Evolutionary conservation across 2,797 vertebrate species (phyloP), one percentile per base, ranked within the genome.

Genomic region (Halcyon smyrnensis): DNA sequence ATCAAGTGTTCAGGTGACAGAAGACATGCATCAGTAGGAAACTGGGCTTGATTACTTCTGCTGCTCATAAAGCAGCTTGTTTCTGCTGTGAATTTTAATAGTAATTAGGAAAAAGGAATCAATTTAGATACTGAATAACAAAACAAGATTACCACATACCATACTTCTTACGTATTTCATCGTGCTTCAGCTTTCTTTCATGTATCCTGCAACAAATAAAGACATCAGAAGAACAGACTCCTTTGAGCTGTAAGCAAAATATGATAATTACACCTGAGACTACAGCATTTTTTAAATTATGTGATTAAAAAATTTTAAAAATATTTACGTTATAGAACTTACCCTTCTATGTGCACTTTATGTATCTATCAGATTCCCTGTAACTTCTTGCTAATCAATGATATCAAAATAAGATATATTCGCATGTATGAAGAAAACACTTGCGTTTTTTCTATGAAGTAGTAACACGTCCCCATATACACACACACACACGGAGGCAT

Each of bases 131-230:
- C 12, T 15, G 6, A 81, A 19, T 41, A 94, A 18, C 53, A 57
- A 85, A 88, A 69, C 37, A 86, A 84, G 32, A 81, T 30, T 48
- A 34, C 34, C 24, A 98, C 99, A 17, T 98, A 99, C 99, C 99
- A 46, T 99, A 99, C 97, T 99, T 99, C 97, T 97, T 99, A 59
- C 99, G 98, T 96, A 99, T 99, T 84, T 99, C 98, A 91, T 99
- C 98, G 11, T 99, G 98, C 65, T 98, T 98, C 32, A 96, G 65
- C 95, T 97, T 98, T 87, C 98, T 98, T 94, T 99, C 98, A 30
- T 91, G 97, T 73, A 98, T 99, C 97, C 99, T 99, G 98, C 69
- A 97, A 97, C 46, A 87, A 73, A 96, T 53, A 81, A 95, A 94
- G 45, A 30, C 37, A 88, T 82, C 10, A 93, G 63, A 90, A 87